Conservation (phyloP, 2,888 invertebrate species). For the Synergus laeviventris region DNA sequence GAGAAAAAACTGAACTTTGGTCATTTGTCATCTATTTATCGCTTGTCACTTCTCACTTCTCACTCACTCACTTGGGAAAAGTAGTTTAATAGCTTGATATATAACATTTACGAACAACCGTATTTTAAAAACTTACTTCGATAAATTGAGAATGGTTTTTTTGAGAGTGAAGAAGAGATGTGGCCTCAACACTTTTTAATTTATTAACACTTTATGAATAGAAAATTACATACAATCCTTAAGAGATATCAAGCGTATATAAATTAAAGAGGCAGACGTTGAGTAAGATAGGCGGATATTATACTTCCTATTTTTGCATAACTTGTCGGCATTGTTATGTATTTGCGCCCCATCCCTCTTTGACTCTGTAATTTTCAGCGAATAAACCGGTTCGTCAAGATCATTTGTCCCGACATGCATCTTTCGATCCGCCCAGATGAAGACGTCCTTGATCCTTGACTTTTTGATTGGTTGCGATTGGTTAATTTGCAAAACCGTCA, state of each 20-base stretch:
- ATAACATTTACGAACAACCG: not conserved
- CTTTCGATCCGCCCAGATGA: conserved; percentile 52
- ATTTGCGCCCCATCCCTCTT: conserved; percentile 40
- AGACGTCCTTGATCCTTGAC: conserved; percentile 61
- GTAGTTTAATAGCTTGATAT: not conserved
- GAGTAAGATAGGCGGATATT: not conserved
- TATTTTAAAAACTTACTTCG: not conserved
- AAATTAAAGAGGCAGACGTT: not conserved
- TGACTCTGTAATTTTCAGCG: conserved; percentile 47
- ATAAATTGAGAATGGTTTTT: too few relatives aligned
- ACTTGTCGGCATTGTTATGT: conserved; percentile 41
- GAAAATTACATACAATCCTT: not conserved
- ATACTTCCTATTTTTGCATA: conserved; percentile 3
- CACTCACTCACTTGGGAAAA: not conserved
- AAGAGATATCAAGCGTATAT: not conserved
- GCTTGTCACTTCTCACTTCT: not conserved
- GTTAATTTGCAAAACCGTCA: conserved; percentile 45
- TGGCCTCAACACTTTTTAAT: not conserved
- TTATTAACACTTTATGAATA: not conserved
- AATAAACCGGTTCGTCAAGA: conserved; percentile 61
- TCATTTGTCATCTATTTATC: not conserved
- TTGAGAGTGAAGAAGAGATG: too few relatives aligned
- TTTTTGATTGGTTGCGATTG: conserved; percentile 53
- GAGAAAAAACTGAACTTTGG: not conserved
- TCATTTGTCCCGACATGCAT: conserved; percentile 61